Conservation (phyloP, 2,113 vertebrate genomes). For the Lutjanus erythropterus region DNA sequence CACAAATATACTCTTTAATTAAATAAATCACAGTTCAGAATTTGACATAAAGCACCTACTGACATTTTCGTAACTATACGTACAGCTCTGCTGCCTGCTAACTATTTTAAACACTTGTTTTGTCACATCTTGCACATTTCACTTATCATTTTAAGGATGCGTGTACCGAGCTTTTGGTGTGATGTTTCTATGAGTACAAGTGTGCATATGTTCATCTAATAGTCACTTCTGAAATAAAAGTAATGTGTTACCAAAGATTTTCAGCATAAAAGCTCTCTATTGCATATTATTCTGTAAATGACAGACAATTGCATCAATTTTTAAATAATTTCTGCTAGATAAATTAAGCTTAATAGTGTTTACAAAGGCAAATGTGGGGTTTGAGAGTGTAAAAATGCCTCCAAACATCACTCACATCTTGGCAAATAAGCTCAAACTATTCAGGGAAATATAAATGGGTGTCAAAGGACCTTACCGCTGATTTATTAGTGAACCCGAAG, state of each 20-base stretch:
- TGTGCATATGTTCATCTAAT: background rate
- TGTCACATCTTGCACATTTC: background rate
- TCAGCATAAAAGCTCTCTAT: background rate
- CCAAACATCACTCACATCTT: background rate
- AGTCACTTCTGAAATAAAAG: background rate
- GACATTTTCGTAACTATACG: background rate
- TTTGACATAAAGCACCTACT: background rate
- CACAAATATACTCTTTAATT: background rate
- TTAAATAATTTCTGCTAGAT: background rate
- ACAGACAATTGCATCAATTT: background rate
- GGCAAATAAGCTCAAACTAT: background rate
- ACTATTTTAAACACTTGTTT: too few relatives aligned
- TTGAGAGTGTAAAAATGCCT: background rate
- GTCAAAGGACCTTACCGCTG: slow-evolving; percentile 33
- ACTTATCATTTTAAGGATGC: background rate
- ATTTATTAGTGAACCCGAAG: slow-evolving; percentile 64
- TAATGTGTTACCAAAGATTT: background rate
- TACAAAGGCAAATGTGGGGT: background rate
- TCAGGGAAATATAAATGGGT: slow-evolving; percentile 32
- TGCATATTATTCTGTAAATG: background rate
- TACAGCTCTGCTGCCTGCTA: background rate
- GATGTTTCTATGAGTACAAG: background rate
- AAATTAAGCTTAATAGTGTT: background rate
- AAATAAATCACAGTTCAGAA: background rate
- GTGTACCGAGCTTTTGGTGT: background rate